These are phyloP conservation scores for Decapterus maruadsi DNA, from an alignment of 2,797 vertebrate species.

Conservation along the genomic window DNA sequence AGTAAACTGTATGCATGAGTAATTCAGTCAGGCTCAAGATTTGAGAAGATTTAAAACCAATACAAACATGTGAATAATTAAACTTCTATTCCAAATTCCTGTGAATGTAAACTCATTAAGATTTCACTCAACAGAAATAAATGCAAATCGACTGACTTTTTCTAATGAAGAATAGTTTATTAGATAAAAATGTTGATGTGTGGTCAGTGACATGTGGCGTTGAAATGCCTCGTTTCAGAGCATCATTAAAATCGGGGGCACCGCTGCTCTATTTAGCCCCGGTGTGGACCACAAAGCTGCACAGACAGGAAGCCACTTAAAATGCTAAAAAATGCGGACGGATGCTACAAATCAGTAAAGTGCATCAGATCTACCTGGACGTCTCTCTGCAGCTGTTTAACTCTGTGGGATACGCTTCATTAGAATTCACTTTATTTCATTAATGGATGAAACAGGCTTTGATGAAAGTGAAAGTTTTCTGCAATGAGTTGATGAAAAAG, in stretches of 20 bases:
- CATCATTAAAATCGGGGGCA: too few species aligned
- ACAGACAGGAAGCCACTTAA: not conserved
- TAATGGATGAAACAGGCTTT: too few species aligned
- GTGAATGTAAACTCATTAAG: not conserved
- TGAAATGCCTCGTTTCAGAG: not conserved
- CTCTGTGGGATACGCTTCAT: too few species aligned
- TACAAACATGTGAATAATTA: not conserved
- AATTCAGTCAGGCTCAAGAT: slow-evolving; percentile 1
- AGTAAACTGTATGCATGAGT: not conserved
- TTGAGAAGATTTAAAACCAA: not conserved
- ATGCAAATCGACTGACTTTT: not conserved
- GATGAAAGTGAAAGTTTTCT: too few species aligned
- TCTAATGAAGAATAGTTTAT: not conserved
- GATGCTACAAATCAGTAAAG: not conserved
- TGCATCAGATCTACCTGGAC: not conserved
- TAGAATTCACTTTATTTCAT: not conserved
- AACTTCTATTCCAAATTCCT: not conserved
- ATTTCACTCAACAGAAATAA: not conserved
- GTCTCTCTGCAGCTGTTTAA: not conserved
- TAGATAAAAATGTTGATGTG: not conserved
- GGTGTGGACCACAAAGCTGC: not conserved
- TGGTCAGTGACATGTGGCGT: not conserved
- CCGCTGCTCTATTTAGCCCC: not conserved
- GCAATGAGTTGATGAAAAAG: not conserved
- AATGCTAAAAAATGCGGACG: too few species aligned